Base-by-base conservation (phyloP, 2,113 vertebrate species). In the Cryptotis parvus region DNA sequence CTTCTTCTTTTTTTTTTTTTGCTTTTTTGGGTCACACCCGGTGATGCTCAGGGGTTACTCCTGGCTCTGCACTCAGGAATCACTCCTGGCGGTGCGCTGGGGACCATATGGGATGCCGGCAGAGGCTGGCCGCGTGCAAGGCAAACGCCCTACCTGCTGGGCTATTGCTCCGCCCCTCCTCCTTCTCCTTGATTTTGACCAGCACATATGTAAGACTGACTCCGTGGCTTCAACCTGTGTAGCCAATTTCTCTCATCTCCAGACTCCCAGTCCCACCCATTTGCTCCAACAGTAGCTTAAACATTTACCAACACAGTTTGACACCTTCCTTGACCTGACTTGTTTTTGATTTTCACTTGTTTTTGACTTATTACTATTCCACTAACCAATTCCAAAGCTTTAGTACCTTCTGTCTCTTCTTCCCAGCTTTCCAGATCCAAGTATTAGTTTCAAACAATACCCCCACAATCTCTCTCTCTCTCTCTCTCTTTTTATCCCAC, bases 311-410 rank as follows among this genome's bases (percentile, higher is more conserved):
- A 66, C 61, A 68, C 43, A 52, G 68, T 68, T 55, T 77, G 33
- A 31, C 33, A 39, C 39, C 18, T 55, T 82, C 43, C 61, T 26
- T 45, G 22, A 75, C 68, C 31, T 82, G 27, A 31, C 31, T 26
- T 49, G 2, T 49, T 80, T 81, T 18, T 69, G n/a, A 45, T 24
- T 58, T 82, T 66, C 70, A 68, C 43, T 4, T 76, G 27, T 45
- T n/a, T 72, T 8, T 70, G 33, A n/a, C n/a, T 66, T 33, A 88
- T 78, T 63, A 72, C 85, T 84, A 39, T 29, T 87, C 61, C 76
- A 33, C 16, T 35, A 35, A 22, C 10, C 72, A 78, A 22, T 39
- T 72, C 77, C 49, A 63, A 84, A 77, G 39, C 18, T 49, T 65
- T 52, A 20, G 16, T 24, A 24, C 6, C 22, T 72, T 63, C 29